Conservation (phyloP, 2,888 invertebrate species). For the Xylota sylvarum region DNA sequence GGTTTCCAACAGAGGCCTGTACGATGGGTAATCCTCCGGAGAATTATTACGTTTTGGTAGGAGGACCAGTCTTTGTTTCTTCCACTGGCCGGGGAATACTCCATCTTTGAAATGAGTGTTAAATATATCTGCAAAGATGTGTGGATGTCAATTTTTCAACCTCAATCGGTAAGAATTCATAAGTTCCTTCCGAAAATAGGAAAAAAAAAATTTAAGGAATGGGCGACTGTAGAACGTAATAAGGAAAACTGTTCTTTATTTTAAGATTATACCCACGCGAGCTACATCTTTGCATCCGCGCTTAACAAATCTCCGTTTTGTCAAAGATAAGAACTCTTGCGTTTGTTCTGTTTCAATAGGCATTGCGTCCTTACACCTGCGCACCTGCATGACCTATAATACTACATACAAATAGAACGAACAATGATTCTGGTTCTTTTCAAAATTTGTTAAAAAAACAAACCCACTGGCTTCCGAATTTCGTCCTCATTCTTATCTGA, state of each 20-base stretch:
- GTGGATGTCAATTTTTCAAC: too few relatives aligned
- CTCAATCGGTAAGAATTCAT: too few relatives aligned
- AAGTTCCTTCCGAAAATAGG: too few relatives aligned
- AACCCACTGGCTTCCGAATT: slow-evolving; percentile 59
- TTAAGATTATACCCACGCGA: slow-evolving; percentile 6
- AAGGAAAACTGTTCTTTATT: neutral
- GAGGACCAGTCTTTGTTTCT: too few relatives aligned
- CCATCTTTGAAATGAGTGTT: too few relatives aligned
- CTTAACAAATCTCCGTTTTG: neutral
- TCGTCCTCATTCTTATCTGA: slow-evolving; percentile 35
- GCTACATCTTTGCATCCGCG: slow-evolving; percentile 4
- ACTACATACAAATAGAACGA: slow-evolving; percentile 5
- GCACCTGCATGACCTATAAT: slow-evolving; percentile 20
- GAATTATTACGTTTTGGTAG: too few relatives aligned
- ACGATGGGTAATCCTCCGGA: too few relatives aligned
- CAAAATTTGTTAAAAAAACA: slow-evolving; percentile 40
- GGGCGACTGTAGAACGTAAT: too few relatives aligned
- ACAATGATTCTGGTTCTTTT: slow-evolving; percentile 23
- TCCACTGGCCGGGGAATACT: too few relatives aligned
- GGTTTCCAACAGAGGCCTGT: too few relatives aligned
- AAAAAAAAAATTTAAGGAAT: too few relatives aligned
- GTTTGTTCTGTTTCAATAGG: slow-evolving; percentile 21
- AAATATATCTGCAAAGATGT: too few relatives aligned
- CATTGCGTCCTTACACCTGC: neutral
- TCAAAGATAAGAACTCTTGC: neutral